phyloP scores from a whole-genome alignment of 2,888 invertebrate species.

The Chelonus formosanus region DNA sequence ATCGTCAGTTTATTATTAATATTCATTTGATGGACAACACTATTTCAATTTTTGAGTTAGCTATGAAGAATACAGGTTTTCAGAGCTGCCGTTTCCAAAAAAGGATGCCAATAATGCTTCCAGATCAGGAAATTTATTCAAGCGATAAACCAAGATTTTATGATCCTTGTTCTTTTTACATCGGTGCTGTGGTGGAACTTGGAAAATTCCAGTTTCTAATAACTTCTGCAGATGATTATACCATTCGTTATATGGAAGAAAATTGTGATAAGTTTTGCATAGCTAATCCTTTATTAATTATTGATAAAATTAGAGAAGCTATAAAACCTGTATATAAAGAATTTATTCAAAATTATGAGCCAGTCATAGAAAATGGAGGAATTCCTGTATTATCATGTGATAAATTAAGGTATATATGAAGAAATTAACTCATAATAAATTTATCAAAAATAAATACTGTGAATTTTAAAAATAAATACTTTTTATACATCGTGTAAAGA shows the following conservation, averaged over 20 bases:
- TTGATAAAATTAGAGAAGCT: slow-evolving; percentile 78
- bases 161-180: slow-evolving; percentile 82
- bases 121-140: slow-evolving; percentile 76
- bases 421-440: not conserved
- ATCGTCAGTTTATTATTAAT: slow-evolving; percentile 81
- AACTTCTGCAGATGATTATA: slow-evolving; percentile 85
- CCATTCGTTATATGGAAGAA: slow-evolving; percentile 86
- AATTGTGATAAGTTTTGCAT: slow-evolving; percentile 79
- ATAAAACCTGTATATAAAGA: slow-evolving; percentile 77
- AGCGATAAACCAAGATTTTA: slow-evolving; percentile 80
- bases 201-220: slow-evolving; percentile 83
- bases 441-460: slow-evolving; percentile 8
- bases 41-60: slow-evolving; percentile 82
- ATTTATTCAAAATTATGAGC: slow-evolving; percentile 77
- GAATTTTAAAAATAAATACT: slow-evolving; percentile 14
- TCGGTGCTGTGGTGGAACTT: slow-evolving; percentile 81
- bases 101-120: slow-evolving; percentile 76
- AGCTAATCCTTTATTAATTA: slow-evolving; percentile 76
- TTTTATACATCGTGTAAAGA: slow-evolving; percentile 41
- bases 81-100: slow-evolving; percentile 68
- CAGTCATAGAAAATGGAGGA: slow-evolving; percentile 52
- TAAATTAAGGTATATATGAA: slow-evolving; percentile 58
- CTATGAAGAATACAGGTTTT: slow-evolving; percentile 74
- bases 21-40: slow-evolving; percentile 86
- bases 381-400: slow-evolving; percentile 60